Evolutionary conservation across 2,113 vertebrate genomes (phyloP), one percentile per base, ranked within the genome.

Genomic region (Nothobranchius furzeri): DNA sequence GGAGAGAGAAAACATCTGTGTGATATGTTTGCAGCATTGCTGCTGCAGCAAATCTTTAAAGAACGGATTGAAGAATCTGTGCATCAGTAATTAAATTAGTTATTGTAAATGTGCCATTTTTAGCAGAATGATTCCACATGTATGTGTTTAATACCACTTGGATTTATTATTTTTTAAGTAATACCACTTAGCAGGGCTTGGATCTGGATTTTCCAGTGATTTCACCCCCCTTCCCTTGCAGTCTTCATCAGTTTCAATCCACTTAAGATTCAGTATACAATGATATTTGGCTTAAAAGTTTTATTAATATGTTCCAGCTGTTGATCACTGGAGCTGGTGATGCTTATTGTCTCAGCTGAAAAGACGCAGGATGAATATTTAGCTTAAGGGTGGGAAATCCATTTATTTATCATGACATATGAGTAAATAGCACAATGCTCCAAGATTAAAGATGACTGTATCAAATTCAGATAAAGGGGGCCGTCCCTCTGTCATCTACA

Each of bases 11-110:
- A 78, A 84, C 79, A 80, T 87, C 80, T 83, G 66, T 83, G 71
- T 71, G 78, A 85, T 73, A 79, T 87, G 81, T 90, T 88, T 88
- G 84, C 85, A 55, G 65, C 62, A 36, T 20, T 13, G 61, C 43
- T 0, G 8, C 8, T 24, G 36, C 59, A 64, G 73, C 78, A 87
- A 89, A 88, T 82, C 86, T 91, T 85, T 79, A 85, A 85, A 86
- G 87, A 76, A 70, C 64, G 78, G 83, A 82, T 88, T 83, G 80
- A 11, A 72, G 60, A 91, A 77, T 85, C 69, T 72, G 72, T 7
- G 62, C 47, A 79, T 86, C 82, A 70, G 75, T 91, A 88, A 92
- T 90, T 90, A 56, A 90, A 91, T 92, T 89, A 90, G 65, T 9
- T 45, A 71, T 75, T 11, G 25, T 78, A 64, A 67, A 37, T 76